Base-by-base conservation (phyloP, 2,888 invertebrate species). In the Cheilosia vernalis region DNA sequence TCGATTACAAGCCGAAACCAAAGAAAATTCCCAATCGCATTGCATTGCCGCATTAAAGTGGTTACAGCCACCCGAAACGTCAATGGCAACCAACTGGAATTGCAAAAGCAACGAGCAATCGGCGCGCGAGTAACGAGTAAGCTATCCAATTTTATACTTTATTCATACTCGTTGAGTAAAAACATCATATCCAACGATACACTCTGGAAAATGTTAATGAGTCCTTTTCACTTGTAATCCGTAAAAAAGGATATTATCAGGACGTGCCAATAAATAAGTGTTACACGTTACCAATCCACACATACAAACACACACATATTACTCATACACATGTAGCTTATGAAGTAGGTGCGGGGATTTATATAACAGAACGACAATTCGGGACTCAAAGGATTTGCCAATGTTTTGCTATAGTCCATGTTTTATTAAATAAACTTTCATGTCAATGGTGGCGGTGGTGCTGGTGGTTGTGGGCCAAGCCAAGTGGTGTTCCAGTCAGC, bases 341-440 rank as follows among this genome's bases (percentile, higher is more conserved):
- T 21, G 37, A 24, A 49, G 53, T 72, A 47, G 47, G 47, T 17
- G 58, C 27, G 53, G 69, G 74, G 58, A 64, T 58, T 58, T 58
- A 64, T 72, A 79, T 79, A 64, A 84, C 84, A 70, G 69, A 73
- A 55, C 69, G 74, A 64, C 69, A 79, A 70, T 74, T 24, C 44
- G 47, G 47, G 69, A 67, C 69, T 79, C 64, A 84, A 79, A 79
- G 84, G 84, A 84, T 84, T 84, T 84, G 56, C 74, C 73, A 79
- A 79, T 84, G 79, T 79, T 79, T 79, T 84, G 42, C 69, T 69
- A 13, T 47, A 58, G 69, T 60, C 49, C 64, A 55, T 84, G 84
- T 74, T 84, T 84, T 84, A 84, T 84, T 84, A 79, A 84, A 84
- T 79, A 84, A 84, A 84, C 69, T 64, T 69, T 58, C 51, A 74